Conservation (phyloP, 30 jellyfish, hydroid and myxozoan genomes). For the Cassiopea andromeda region DNA sequence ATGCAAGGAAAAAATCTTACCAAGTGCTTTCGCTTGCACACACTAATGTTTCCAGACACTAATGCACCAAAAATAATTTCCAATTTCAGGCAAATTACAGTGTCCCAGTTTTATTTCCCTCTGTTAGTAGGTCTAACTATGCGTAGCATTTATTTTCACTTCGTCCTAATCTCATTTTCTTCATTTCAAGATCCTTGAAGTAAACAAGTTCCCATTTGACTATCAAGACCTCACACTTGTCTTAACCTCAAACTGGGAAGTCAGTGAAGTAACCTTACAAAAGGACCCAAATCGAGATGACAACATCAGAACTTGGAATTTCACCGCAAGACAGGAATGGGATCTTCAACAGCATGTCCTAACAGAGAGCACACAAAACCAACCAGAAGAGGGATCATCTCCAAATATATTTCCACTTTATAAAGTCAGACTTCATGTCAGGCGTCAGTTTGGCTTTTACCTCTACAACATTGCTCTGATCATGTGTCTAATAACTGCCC, state of each 20-base stretch:
- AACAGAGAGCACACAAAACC: slow-evolving; percentile 39
- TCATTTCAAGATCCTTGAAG: slow-evolving; percentile 43
- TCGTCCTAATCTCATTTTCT: neutral
- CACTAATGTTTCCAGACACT: too few relatives aligned
- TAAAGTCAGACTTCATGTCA: slow-evolving; percentile 57
- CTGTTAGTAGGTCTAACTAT: too few relatives aligned
- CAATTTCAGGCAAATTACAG: too few relatives aligned
- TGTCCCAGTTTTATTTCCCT: too few relatives aligned
- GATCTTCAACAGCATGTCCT: slow-evolving; percentile 54
- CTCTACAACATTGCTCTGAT: slow-evolving; percentile 58
- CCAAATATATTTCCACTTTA: slow-evolving; percentile 50
- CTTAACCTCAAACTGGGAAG: slow-evolving; percentile 55
- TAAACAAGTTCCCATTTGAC: slow-evolving; percentile 62
- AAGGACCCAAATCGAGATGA: slow-evolving; percentile 58
- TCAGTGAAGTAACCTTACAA: slow-evolving; percentile 1
- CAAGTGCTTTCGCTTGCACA: too few relatives aligned
- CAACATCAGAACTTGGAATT: slow-evolving; percentile 77
- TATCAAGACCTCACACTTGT: slow-evolving; percentile 65
- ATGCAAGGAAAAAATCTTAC: too few relatives aligned
- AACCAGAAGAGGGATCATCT: slow-evolving; percentile 64
- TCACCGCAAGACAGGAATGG: slow-evolving; percentile 65
- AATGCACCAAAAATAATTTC: too few relatives aligned
- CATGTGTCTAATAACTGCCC: slow-evolving; percentile 61
- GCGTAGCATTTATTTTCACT: too few relatives aligned
- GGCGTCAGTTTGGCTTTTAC: slow-evolving; percentile 54